Percentiles rank a stretch among this genome's conserved stretches.
These are phyloP conservation scores for Eristalinus aeneus DNA, from an alignment of 2,888 invertebrate species.

Conservation along the genomic window DNA sequence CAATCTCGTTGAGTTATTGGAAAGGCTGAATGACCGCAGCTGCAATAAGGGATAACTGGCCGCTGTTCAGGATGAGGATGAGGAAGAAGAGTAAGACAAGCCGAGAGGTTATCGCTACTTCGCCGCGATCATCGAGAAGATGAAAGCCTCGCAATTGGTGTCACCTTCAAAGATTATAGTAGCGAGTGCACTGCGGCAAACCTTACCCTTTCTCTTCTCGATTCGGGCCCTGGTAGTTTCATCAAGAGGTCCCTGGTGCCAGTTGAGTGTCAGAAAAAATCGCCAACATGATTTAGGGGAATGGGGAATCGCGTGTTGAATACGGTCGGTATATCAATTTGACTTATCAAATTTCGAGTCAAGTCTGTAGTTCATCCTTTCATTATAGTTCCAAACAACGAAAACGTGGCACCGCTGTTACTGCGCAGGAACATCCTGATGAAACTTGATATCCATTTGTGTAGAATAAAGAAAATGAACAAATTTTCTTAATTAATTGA, in stretches of 20 bases:
- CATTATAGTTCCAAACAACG: constrained; percentile 3
- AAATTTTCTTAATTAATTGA: background rate
- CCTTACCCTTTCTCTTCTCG: background rate
- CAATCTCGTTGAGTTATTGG: too few relatives aligned
- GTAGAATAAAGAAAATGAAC: background rate
- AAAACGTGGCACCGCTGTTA: background rate
- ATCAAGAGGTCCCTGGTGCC: background rate
- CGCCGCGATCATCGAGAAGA: background rate
- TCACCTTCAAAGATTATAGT: background rate
- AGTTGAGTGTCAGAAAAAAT: background rate
- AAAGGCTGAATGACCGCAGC: too few relatives aligned
- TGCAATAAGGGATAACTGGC: background rate
- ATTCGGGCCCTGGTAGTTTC: background rate
- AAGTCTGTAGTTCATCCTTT: background rate
- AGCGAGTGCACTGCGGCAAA: background rate
- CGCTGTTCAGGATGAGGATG: background rate
- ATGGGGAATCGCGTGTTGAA: too few relatives aligned
- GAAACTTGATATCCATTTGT: constrained; percentile 6
- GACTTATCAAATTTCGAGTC: background rate
- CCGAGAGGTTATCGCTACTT: background rate
- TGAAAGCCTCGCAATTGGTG: background rate
- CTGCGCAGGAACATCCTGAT: too few relatives aligned
- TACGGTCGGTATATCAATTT: background rate
- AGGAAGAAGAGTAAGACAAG: background rate
- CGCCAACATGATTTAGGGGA: too few relatives aligned